Base-by-base conservation (phyloP, 2,888 invertebrate genomes). In the Polydesmus complanatus region DNA sequence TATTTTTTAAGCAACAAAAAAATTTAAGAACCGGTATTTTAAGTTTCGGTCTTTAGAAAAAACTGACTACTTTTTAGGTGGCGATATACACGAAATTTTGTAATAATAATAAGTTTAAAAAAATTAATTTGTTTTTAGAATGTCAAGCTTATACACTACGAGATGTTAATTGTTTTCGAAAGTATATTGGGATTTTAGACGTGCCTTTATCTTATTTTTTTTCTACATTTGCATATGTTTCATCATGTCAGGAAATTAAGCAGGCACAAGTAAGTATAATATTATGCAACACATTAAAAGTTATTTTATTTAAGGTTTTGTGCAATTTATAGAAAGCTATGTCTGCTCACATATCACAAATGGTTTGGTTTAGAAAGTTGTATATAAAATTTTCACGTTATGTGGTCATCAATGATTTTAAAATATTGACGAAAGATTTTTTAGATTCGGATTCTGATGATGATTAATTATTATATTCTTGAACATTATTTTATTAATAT, bases 291-390 rank as follows among this genome's bases (percentile, higher is more conserved):
- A 14, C n/a, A 8, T 52, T 51, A 3, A 54, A 23, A 14, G 27
- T 52, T n/a, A 23, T 8, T 11, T 22, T 3, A 3, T 58, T 53
- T 19, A 22, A 18, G 21, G 51, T 27, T 23, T 27, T 47, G 21
- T n/a, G 5, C 19, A 25, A 56, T 65, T 64, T 85, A 26, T 79
- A 86, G 72, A 76, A 78, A 65, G 93, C 94, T 2, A 94, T 96
- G 93, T 78, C 79, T 65, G 80, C 82, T 60, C 94, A 97, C 73
- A 76, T 79, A 66, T 90, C 92, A n/a, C 97, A 98, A 74, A 83
- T 91, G 77, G 83, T 90, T 49, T 98, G 97, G 97, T 97, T 90
- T 75, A 81, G 97, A 61, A 81, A 83, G 71, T 78, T 97, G 2
- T 97, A 94, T 71, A 83, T 96, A 68, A 71, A 82, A 51, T 88